These are phyloP conservation scores for Hyposoter didymator DNA, from an alignment of 2,888 invertebrate species.

Conservation along the genomic window DNA sequence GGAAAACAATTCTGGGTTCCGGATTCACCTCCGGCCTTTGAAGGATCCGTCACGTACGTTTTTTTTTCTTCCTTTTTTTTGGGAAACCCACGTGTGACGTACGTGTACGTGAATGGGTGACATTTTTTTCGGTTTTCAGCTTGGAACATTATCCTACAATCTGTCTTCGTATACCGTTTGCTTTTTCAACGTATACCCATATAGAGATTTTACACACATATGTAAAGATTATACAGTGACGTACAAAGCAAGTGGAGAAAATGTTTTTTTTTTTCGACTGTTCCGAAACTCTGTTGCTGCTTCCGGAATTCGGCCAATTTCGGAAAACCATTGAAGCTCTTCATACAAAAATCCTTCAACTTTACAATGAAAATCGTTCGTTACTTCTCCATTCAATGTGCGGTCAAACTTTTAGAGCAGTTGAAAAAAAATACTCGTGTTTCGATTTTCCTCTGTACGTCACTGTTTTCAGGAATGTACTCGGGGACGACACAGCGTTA, in stretches of 20 bases:
- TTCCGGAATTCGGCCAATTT: no score
- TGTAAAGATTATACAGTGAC: neutral
- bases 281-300: no score
- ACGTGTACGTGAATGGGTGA: neutral
- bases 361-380: no score
- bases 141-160: constrained; percentile 40
- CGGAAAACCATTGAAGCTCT: no score
- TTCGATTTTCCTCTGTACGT: no score
- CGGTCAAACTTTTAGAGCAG: no score
- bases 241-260: no score
- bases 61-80: constrained; percentile 16
- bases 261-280: no score
- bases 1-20: constrained; percentile 51
- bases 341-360: no score
- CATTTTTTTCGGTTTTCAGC: constrained; percentile 14
- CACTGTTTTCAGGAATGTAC: neutral
- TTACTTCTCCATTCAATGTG: no score
- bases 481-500: neutral
- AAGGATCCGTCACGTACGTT: neutral
- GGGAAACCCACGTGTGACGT: neutral
- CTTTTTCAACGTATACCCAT: constrained; percentile 10
- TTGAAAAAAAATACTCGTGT: no score
- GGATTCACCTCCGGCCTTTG: constrained; percentile 33
- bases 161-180: constrained; percentile 37
- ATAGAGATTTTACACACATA: neutral